These are phyloP conservation scores for Gryllus bimaculatus DNA, from an alignment of 1,140 invertebrate species.

Conservation along the genomic window DNA sequence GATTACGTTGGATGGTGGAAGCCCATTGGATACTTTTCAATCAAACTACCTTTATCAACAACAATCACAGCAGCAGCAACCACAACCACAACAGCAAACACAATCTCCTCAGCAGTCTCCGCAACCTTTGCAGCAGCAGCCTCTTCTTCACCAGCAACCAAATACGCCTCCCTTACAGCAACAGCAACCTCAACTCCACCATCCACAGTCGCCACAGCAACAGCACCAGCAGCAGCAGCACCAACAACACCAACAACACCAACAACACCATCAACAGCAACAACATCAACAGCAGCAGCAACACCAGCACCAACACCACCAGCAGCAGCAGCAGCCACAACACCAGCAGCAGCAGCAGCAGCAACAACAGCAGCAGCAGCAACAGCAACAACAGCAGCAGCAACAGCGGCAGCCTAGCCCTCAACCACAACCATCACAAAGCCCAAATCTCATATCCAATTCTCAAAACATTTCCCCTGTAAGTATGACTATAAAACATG, in stretches of 20 bases:
- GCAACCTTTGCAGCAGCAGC: conserved; percentile 16
- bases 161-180: conserved; percentile 16
- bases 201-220: conserved; percentile 18
- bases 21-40: conserved; percentile 18
- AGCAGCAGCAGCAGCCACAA: conserved; percentile 17
- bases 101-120: conserved; percentile 18
- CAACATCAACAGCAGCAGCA: neutral
- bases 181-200: conserved; percentile 25
- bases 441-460: conserved; percentile 22
- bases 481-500: conserved; percentile 12
- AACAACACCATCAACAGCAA: conserved; percentile 12
- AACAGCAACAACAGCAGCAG: conserved; percentile 14
- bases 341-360: conserved; percentile 16
- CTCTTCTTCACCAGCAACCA: conserved; percentile 19
- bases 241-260: conserved; percentile 14
- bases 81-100: conserved; percentile 15
- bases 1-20: conserved; percentile 42
- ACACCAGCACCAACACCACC: conserved; percentile 11
- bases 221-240: conserved; percentile 20
- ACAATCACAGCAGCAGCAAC: conserved; percentile 10
- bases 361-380: conserved; percentile 19
- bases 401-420: conserved; percentile 19
- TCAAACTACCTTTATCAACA: conserved; percentile 22
- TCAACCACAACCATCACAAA: conserved; percentile 27
- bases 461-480: conserved; percentile 22